Evolutionary conservation across 1,140 invertebrate genomes (phyloP).

Genomic region (Drosophila auraria): DNA sequence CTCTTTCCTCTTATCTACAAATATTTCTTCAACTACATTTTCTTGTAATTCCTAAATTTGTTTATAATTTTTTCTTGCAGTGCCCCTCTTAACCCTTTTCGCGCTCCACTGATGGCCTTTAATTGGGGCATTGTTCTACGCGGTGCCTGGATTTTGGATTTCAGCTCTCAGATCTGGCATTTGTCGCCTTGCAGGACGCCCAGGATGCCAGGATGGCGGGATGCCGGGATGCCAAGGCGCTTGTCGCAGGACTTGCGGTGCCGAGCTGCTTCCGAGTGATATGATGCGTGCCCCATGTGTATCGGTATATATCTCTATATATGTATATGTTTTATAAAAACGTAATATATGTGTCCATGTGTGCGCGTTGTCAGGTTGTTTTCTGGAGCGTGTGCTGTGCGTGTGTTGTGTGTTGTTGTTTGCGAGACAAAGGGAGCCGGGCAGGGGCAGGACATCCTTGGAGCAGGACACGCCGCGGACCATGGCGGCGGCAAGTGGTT

Average conservation of each 20-base stretch:
- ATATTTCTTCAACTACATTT: neutral
- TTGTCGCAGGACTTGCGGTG: slow-evolving; percentile 66
- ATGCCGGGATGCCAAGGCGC: slow-evolving; percentile 53
- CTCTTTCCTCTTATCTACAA: neutral
- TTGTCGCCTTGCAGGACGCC: slow-evolving; percentile 56
- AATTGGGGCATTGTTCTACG: slow-evolving; percentile 36
- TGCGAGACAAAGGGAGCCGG: slow-evolving; percentile 50
- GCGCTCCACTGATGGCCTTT: slow-evolving; percentile 22
- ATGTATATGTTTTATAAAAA: neutral
- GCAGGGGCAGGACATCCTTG: slow-evolving; percentile 20
- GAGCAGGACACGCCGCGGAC: neutral
- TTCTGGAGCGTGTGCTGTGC: slow-evolving; percentile 56
- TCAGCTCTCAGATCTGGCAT: slow-evolving; percentile 54
- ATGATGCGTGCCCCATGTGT: slow-evolving; percentile 68
- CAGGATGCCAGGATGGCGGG: slow-evolving; percentile 47
- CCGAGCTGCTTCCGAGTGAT: slow-evolving; percentile 60
- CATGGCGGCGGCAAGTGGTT: slow-evolving; percentile 9
- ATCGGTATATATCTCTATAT: slow-evolving; percentile 1
- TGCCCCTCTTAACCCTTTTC: slow-evolving; percentile 9
- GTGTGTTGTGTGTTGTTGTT: slow-evolving; percentile 52
- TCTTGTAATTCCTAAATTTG: neutral
- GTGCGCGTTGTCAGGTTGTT: slow-evolving; percentile 50
- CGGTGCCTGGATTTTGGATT: slow-evolving; percentile 1
- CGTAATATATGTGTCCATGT: slow-evolving; percentile 3
- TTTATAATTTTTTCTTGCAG: neutral